Conservation (phyloP, 2,113 vertebrate genomes). For the Nettapus auritus region DNA sequence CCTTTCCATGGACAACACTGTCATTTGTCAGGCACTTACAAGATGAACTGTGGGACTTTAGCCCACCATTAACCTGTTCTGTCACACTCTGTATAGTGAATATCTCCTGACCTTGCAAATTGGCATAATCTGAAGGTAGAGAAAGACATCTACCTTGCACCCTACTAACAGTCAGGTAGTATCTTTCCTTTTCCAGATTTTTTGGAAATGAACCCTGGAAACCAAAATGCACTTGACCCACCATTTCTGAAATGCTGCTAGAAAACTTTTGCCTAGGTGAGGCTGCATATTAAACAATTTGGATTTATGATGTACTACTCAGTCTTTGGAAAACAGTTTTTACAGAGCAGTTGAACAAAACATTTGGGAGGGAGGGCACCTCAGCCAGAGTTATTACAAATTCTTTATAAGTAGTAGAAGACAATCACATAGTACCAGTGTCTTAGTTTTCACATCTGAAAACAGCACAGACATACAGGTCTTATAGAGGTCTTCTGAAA, state of each 20-base stretch:
- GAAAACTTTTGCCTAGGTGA: background rate
- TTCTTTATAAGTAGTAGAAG: background rate
- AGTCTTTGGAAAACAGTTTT: background rate
- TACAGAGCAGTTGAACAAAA: background rate
- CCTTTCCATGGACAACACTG: background rate
- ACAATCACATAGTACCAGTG: background rate
- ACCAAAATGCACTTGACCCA: background rate
- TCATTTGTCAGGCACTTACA: background rate
- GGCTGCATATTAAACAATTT: background rate
- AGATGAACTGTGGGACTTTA: background rate
- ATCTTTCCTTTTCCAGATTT: background rate
- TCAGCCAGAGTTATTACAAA: background rate
- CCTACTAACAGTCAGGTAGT: background rate
- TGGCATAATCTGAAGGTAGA: background rate
- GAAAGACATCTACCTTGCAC: rapidly evolving
- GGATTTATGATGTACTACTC: background rate
- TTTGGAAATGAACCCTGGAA: background rate
- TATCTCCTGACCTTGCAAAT: background rate
- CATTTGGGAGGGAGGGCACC: background rate
- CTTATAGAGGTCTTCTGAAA: background rate
- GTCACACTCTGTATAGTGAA: background rate
- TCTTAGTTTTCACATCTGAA: background rate
- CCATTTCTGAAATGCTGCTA: background rate
- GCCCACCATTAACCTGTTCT: background rate
- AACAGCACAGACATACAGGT: background rate